Base-by-base conservation (phyloP, 2,113 vertebrate species). In the Petrocephalus zakoni region DNA sequence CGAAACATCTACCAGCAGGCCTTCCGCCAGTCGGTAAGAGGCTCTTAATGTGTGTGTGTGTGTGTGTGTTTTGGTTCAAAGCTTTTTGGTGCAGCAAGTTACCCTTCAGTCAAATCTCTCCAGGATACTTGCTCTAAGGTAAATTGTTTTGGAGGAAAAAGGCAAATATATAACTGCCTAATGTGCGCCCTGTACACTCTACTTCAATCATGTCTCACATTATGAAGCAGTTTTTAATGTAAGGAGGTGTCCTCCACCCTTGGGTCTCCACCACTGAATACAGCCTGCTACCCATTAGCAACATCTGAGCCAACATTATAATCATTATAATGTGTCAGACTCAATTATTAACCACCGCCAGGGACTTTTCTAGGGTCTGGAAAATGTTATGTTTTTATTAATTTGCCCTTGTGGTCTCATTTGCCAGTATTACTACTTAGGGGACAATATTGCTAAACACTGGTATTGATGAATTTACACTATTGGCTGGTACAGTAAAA, bases 1-100 rank as follows among this genome's bases (percentile, higher is more conserved):
- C 95, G 97, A 85, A 99, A 99, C 88, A 99, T 99, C 92, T 99
- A 99, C 92, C 96, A 99, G 87, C 96, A 97, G 52, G 97, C 98
- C 49, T 98, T 99, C 90, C 96, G 98, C 37, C 98, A 99, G 95
- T 97, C 97, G 89, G 98, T 99, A 94, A 97, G 95, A 56, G 34
- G 42, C 25, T 72, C 34, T 61, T 64, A 64, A 22, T 87, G 51
- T n/a, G 81, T 22, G 47, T 8, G 22, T 61, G 58, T 29, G 52
- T 4, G 55, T 58, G 55, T 58, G 61, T 68, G 61, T 29, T 29
- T 68, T 49, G 22, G 15, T 37, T 49, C 46, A 87, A 61, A 87
- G 55, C 29, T 21, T 47, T n/a, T 68, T 68, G 42, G n/a, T 25
- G 37, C 19, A 68, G 58, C 49, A 42, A 68, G 58, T 58, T 42